Evolutionary conservation across 2,797 vertebrate genomes (phyloP), one percentile per base, ranked within the genome.

Genomic region (Myotis myotis): DNA sequence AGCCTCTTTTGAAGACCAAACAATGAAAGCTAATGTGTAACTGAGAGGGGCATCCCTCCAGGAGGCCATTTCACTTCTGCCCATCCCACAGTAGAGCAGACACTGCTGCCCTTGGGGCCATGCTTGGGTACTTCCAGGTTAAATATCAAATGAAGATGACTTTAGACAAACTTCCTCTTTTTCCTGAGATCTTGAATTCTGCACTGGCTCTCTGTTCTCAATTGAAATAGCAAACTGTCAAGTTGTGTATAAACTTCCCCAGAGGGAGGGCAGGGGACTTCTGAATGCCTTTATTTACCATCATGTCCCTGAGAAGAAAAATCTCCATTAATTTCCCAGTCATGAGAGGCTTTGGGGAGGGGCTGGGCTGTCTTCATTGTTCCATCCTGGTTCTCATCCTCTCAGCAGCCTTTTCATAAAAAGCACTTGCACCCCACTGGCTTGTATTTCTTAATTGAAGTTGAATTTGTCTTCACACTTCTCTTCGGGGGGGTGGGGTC

Each of bases 341-440:
- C 0, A 1, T 8, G 44, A 38, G 57, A 41, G 22, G 51, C 47
- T 23, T 13, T 22, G 1, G 60, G 23, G 66, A 23, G 49, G 22
- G 33, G 47, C 5, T 0, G 1, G 62, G 36, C n/a, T 3, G 0
- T 0, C 5, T 0, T 33, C 36, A 5, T 20, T 33, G 36, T 1
- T 19, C 25, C 36, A 2, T 20, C 62, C 1, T 28, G 1, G 28
- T 7, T 72, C 53, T 36, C 19, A 5, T 8, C n/a, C 64, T 53
- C 4, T n/a, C 23, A 1, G 62, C 22, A 49, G 60, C 28, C 60
- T 60, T 38, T 30, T 41, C 71, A 23, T n/a, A 38, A 30, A n/a
- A 53, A 68, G 55, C 22, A 1, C 41, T 25, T 2, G 13, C 0
- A 0, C 30, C 33, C n/a, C 13, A 0, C 7, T 5, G 0, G 0